phyloP scores from a whole-genome alignment of 2,888 invertebrate species.

The Sinelater perroti region DNA sequence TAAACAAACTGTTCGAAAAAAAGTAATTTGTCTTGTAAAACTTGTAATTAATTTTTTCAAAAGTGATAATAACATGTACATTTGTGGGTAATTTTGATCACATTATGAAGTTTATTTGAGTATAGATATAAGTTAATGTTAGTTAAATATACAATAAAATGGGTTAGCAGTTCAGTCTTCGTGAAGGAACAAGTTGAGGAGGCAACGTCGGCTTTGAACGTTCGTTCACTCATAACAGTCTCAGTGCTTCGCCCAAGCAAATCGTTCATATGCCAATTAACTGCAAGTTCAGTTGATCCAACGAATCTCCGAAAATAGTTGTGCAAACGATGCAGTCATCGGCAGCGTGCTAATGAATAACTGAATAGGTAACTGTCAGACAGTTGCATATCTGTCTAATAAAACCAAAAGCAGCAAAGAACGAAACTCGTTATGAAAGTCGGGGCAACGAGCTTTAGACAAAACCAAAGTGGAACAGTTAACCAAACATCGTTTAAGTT shows the following conservation, averaged over 20 bases:
- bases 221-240: conserved; percentile 29
- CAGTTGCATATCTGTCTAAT: conserved; percentile 7
- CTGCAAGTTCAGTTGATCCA: conserved; percentile 9
- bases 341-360: conserved; percentile 5
- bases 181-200: conserved; percentile 29
- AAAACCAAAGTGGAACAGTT: conserved; percentile 28
- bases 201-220: conserved; percentile 25
- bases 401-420: conserved; percentile 12
- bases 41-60: too few relatives aligned
- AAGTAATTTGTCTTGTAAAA: too few relatives aligned
- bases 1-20: too few relatives aligned
- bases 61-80: too few relatives aligned
- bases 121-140: too few relatives aligned
- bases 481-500: conserved; percentile 26
- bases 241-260: conserved; percentile 20
- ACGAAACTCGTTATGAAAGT: conserved; percentile 16
- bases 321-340: neutral
- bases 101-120: too few relatives aligned
- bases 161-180: conserved; percentile 23
- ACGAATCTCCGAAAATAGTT: conserved; percentile 8
- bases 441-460: conserved; percentile 28
- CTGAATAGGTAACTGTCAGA: neutral
- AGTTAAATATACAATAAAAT: too few relatives aligned
- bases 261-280: conserved; percentile 10
- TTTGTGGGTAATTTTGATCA: too few relatives aligned